Conservation (phyloP, 2,113 vertebrate genomes). For the Corythaeola cristata region DNA sequence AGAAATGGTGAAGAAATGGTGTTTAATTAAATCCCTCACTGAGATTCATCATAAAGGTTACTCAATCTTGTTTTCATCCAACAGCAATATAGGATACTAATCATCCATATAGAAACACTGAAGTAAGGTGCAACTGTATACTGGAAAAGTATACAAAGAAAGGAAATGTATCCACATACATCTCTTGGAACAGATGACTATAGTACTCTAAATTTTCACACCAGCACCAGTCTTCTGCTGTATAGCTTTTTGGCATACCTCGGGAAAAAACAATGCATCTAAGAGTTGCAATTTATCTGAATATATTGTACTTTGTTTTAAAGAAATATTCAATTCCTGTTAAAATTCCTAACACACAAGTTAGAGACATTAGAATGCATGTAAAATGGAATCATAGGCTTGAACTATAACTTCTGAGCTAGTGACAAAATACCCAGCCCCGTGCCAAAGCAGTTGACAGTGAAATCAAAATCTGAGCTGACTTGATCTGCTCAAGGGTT, state of each 20-base stretch:
- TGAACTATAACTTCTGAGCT: background rate
- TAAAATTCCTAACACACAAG: background rate
- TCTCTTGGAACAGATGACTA: background rate
- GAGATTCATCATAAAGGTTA: background rate
- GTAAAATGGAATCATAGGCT: background rate
- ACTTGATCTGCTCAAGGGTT: background rate
- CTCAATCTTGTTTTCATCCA: background rate
- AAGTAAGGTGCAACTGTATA: background rate
- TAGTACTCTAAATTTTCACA: background rate
- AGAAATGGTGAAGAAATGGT: background rate
- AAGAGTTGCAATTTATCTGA: background rate
- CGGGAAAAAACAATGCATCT: background rate
- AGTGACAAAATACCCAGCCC: background rate
- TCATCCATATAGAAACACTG: background rate
- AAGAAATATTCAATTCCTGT: background rate
- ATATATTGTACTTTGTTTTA: background rate
- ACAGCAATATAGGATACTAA: background rate
- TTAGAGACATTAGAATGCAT: background rate
- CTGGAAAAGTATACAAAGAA: background rate
- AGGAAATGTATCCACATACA: fast-evolving
- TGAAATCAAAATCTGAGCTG: background rate
- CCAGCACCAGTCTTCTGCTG: background rate
- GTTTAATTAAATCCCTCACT: conserved; percentile 10
- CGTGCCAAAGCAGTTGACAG: background rate
- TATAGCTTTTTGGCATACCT: background rate